phyloP scores from a whole-genome alignment of 2,888 invertebrate genomes.

The Tethea ocularis region DNA sequence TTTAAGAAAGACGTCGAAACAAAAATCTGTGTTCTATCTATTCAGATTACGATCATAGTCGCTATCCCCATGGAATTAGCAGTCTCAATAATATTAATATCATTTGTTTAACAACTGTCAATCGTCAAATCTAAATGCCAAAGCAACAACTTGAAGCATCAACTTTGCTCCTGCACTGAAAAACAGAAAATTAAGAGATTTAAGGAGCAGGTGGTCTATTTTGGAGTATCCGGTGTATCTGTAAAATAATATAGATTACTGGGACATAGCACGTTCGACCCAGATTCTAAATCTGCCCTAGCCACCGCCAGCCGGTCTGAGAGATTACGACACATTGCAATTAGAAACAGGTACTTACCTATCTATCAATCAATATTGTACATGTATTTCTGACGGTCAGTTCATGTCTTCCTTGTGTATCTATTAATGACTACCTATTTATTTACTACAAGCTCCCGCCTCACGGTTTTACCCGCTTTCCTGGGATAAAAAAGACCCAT shows the following conservation, averaged over 20 bases:
- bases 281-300: conserved; percentile 45
- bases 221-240: conserved; percentile 1
- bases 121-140: not conserved
- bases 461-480: too few relatives aligned
- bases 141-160: not conserved
- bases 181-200: not conserved
- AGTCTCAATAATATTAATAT: too few relatives aligned
- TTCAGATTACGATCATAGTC: too few relatives aligned
- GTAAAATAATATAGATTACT: conserved; percentile 10
- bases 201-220: conserved; percentile 10
- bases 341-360: conserved; percentile 34
- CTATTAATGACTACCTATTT: too few relatives aligned
- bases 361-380: conserved; percentile 6
- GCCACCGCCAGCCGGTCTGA: conserved; percentile 16
- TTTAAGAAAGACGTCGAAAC: too few relatives aligned
- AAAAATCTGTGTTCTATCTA: too few relatives aligned
- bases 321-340: conserved; percentile 45
- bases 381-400: not conserved
- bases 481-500: too few relatives aligned
- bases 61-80: too few relatives aligned
- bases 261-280: conserved; percentile 44
- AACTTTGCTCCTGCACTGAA: not conserved
- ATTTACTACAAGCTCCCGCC: too few relatives aligned
- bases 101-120: too few relatives aligned
- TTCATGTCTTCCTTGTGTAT: not conserved